Conservation (phyloP, 2,888 invertebrate genomes). For the Drosophila histrio region DNA sequence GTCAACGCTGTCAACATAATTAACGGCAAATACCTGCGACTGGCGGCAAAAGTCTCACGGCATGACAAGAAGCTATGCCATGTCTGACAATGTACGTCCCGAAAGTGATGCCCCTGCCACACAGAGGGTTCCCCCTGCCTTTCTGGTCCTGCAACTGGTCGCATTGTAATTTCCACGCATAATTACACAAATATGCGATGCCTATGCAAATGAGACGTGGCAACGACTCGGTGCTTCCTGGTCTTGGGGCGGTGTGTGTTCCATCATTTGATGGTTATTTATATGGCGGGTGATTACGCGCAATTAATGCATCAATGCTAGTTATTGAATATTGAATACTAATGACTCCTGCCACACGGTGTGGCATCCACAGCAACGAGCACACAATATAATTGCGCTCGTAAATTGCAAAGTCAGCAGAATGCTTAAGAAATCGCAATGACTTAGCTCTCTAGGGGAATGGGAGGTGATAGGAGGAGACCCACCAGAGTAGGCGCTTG, state of each 20-base stretch:
- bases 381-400: slow-evolving; percentile 58
- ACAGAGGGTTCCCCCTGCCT: background rate
- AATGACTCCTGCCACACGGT: slow-evolving; percentile 60
- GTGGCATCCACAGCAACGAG: slow-evolving; percentile 25
- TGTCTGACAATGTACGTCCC: slow-evolving; percentile 26
- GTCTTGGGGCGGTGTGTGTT: slow-evolving; percentile 19
- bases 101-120: slow-evolving; percentile 19
- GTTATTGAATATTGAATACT: slow-evolving; percentile 78
- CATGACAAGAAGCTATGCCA: slow-evolving; percentile 66
- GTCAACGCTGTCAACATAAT: slow-evolving; percentile 75
- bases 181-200: slow-evolving; percentile 74
- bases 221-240: slow-evolving; percentile 52
- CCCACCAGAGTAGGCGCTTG: slow-evolving; percentile 13
- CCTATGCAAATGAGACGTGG: slow-evolving; percentile 69
- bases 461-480: background rate
- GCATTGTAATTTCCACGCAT: slow-evolving; percentile 65
- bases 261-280: slow-evolving; percentile 61
- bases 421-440: slow-evolving; percentile 50
- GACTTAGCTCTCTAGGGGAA: slow-evolving; percentile 39
- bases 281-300: slow-evolving; percentile 72
- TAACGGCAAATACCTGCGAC: slow-evolving; percentile 67
- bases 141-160: slow-evolving; percentile 3
- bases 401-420: slow-evolving; percentile 72
- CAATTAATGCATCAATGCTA: slow-evolving; percentile 79
- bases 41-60: slow-evolving; percentile 69